Percentiles rank a stretch among this genome's conserved stretches.
These are phyloP conservation scores for Philhelius pedissequus DNA, from an alignment of 2,888 invertebrate species.

Conservation along the genomic window DNA sequence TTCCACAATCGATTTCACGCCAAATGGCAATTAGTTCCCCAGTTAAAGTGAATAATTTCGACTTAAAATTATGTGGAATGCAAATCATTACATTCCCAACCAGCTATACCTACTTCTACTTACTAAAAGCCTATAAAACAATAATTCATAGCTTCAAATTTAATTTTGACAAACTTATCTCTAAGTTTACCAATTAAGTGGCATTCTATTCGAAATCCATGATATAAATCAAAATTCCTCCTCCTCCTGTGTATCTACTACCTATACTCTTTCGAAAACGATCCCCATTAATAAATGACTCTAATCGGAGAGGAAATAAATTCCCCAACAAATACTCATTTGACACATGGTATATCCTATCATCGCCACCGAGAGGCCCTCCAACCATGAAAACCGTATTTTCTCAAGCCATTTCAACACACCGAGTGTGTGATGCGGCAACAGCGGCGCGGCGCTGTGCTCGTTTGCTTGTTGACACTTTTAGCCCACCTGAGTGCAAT, in stretches of 20 bases:
- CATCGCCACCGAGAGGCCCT: not conserved
- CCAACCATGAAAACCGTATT: conserved; percentile 4
- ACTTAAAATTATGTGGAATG: too few species aligned
- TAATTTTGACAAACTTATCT: conserved; percentile 26
- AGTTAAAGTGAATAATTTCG: too few species aligned
- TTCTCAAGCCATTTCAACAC: conserved; percentile 42
- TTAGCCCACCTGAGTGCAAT: conserved; percentile 68
- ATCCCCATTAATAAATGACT: conserved; percentile 54
- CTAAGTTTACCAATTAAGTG: conserved; percentile 7
- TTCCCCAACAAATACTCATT: conserved; percentile 57
- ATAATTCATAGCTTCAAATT: not conserved
- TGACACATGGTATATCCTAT: conserved; percentile 57
- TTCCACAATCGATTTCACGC: too few species aligned
- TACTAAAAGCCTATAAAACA: not conserved
- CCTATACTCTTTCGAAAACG: not conserved
- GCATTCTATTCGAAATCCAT: conserved; percentile 4
- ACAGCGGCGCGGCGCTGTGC: conserved; percentile 3
- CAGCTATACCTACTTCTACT: too few species aligned
- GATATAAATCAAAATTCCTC: conserved; percentile 53
- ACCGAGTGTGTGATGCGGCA: too few species aligned
- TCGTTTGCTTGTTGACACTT: conserved; percentile 60
- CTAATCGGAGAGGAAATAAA: conserved; percentile 56
- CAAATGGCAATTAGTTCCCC: too few species aligned
- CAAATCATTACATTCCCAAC: too few species aligned
- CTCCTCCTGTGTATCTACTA: not conserved